phyloP scores from a whole-genome alignment of 2,888 invertebrate species.

The Dryobota labecula region DNA sequence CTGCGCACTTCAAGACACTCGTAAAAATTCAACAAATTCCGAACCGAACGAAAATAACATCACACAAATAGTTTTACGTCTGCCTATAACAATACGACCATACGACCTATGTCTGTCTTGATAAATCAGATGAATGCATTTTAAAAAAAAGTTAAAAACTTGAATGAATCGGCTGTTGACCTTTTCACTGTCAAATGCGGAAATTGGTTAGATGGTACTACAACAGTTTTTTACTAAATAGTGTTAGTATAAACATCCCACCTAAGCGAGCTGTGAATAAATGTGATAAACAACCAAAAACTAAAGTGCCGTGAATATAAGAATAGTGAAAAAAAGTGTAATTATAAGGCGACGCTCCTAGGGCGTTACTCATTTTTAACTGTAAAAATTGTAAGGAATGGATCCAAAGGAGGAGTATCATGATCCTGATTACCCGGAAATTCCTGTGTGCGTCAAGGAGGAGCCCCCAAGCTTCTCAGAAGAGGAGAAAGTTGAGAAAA shows the following conservation, averaged over 20 bases:
- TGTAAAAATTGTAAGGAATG: conserved; percentile 77
- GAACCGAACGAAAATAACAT: conserved; percentile 12
- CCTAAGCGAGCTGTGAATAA: conserved; percentile 72
- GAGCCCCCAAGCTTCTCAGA: conserved; percentile 73
- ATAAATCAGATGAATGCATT: conserved; percentile 50
- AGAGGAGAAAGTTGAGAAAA: conserved; percentile 87
- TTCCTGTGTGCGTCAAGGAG: conserved; percentile 72
- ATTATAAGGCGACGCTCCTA: conserved; percentile 68
- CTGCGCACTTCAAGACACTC: neutral
- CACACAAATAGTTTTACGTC: conserved; percentile 21
- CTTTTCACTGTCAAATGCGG: conserved; percentile 85
- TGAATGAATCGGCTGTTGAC: conserved; percentile 85
- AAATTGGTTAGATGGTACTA: conserved; percentile 77
- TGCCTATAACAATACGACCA: neutral
- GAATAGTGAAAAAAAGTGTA: conserved; percentile 66
- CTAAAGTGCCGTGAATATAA: conserved; percentile 67
- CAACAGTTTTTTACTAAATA: conserved; percentile 73
- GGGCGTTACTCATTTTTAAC: conserved; percentile 77
- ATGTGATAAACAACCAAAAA: conserved; percentile 73
- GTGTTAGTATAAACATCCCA: conserved; percentile 66
- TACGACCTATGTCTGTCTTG: conserved; percentile 10
- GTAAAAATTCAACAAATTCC: neutral
- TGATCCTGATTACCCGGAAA: conserved; percentile 91
- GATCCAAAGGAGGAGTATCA: conserved; percentile 88
- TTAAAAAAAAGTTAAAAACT: conserved; percentile 65